These are phyloP conservation scores for Bhutanitis thaidina DNA, from an alignment of 2,888 invertebrate species.

Conservation along the genomic window DNA sequence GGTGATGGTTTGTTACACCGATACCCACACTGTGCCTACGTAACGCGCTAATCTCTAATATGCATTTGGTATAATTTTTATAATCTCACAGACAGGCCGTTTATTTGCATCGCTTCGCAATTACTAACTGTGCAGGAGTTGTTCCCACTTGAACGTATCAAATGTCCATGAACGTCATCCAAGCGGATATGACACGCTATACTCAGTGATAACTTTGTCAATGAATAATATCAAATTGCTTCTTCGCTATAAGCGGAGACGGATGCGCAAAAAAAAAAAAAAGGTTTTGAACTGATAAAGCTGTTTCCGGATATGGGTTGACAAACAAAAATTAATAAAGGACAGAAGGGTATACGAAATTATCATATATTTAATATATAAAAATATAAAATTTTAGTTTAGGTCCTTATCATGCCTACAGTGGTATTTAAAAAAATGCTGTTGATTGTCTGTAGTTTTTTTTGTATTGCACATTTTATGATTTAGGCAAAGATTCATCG, in stretches of 20 bases:
- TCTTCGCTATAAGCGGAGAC: constrained; percentile 21
- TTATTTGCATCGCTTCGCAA: constrained; percentile 7
- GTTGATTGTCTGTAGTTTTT: no score
- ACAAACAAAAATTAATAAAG: neutral
- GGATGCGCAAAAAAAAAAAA: constrained; percentile 51
- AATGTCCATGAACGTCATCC: constrained; percentile 24
- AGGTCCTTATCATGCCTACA: no score
- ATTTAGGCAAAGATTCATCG: no score
- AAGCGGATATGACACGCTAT: constrained; percentile 50
- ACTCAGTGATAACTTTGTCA: constrained; percentile 28
- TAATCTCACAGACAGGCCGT: neutral
- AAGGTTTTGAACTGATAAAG: constrained; percentile 38
- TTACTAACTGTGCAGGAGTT: constrained; percentile 17
- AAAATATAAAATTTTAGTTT: no score
- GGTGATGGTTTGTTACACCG: no score
- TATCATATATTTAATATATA: no score
- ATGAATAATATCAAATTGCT: constrained; percentile 26
- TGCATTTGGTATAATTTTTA: neutral
- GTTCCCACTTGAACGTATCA: constrained; percentile 20
- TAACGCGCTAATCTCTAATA: no score
- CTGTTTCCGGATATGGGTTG: constrained; percentile 35
- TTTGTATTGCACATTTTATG: no score
- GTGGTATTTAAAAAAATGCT: no score
- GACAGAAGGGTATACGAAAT: neutral
- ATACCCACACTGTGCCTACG: no score